Evolutionary conservation across 2,113 vertebrate species (phyloP).

Genomic region (Rhipidura dahli): DNA sequence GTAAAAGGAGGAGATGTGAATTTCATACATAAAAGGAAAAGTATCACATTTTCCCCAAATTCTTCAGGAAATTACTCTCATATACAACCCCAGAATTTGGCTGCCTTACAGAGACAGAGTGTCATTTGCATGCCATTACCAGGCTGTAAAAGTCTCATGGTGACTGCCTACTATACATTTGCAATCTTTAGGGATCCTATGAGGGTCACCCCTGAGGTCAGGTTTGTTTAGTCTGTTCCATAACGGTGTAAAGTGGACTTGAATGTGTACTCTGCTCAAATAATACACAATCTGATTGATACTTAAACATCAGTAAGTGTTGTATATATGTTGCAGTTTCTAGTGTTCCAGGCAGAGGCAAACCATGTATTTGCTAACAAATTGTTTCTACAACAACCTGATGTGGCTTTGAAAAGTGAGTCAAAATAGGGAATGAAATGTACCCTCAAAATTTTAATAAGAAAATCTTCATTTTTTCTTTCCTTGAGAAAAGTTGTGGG

Average conservation of each 20-base stretch:
- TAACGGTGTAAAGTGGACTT: slow-evolving; percentile 75
- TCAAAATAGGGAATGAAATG: slow-evolving; percentile 41
- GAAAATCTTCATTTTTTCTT: neutral
- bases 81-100: slow-evolving; percentile 77
- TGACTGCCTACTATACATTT: slow-evolving; percentile 67
- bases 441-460: neutral
- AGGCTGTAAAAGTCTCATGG: slow-evolving; percentile 73
- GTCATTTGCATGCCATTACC: slow-evolving; percentile 76
- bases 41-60: slow-evolving; percentile 80
- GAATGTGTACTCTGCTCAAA: slow-evolving; percentile 71
- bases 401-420: slow-evolving; percentile 66
- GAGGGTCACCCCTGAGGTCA: slow-evolving; percentile 70
- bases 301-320: slow-evolving; percentile 60
- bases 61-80: slow-evolving; percentile 89
- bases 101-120: slow-evolving; percentile 76
- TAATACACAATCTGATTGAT: slow-evolving; percentile 78
- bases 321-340: slow-evolving; percentile 68
- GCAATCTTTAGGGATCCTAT: slow-evolving; percentile 69
- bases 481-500: neutral
- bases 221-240: slow-evolving; percentile 85
- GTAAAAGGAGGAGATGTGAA: slow-evolving; percentile 67
- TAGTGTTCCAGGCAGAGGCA: slow-evolving; percentile 57
- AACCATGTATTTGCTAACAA: slow-evolving; percentile 75
- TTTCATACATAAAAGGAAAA: slow-evolving; percentile 79
- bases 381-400: slow-evolving; percentile 69